Conservation (phyloP, 2,113 vertebrate genomes). For the Trematocara marginatum region DNA sequence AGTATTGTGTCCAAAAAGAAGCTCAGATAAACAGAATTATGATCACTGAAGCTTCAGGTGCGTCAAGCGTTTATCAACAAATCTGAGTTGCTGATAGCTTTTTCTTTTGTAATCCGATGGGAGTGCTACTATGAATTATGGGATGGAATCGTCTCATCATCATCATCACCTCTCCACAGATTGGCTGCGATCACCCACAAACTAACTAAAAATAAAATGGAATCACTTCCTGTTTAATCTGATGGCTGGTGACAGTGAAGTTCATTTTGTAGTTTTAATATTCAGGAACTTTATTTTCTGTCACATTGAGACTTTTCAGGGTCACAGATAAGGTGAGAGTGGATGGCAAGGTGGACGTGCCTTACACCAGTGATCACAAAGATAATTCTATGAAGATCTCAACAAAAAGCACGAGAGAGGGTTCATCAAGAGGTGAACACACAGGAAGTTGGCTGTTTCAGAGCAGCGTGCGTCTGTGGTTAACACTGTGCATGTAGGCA, state of each 20-base stretch:
- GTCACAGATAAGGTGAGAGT: not conserved
- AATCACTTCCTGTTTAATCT: not conserved
- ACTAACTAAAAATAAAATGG: not conserved
- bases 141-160: not conserved
- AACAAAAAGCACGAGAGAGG: not conserved
- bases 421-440: not conserved
- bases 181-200: not conserved
- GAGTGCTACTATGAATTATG: not conserved
- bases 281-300: not conserved
- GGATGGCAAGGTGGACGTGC: not conserved
- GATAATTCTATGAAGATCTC: not conserved
- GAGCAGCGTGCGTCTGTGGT: not conserved
- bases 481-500: not conserved
- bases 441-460: not conserved
- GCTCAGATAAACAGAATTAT: not conserved
- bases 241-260: not conserved
- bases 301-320: not conserved
- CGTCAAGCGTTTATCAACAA: not conserved
- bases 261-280: not conserved
- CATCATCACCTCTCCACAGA: not conserved
- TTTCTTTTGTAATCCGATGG: not conserved
- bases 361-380: not conserved
- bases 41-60: not conserved
- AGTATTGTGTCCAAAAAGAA: not conserved
- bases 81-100: not conserved